Conservation (phyloP, 2,797 vertebrate species). For the Rhincodon typus region DNA sequence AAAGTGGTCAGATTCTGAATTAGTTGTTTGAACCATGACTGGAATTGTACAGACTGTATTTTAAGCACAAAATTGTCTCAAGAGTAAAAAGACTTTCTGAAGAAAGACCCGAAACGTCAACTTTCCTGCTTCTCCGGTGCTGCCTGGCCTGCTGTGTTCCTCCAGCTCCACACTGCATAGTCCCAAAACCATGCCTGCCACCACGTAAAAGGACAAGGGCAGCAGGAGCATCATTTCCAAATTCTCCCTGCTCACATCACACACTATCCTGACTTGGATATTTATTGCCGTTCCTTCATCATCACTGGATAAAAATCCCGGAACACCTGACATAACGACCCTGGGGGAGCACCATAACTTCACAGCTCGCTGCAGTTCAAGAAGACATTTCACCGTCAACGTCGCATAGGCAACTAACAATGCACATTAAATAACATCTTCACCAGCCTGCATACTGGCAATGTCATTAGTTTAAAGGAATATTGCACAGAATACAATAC, state of each 20-base stretch:
- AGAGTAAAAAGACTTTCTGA: not conserved
- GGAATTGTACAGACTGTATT: not conserved
- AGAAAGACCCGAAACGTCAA: no score
- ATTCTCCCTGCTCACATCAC: not conserved
- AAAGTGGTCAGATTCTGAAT: not conserved
- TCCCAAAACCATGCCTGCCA: not conserved
- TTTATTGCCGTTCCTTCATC: not conserved
- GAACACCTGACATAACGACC: not conserved
- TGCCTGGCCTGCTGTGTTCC: no score
- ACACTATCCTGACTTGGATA: not conserved
- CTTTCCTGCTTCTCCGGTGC: no score
- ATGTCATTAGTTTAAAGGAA: not conserved
- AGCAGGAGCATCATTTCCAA: not conserved
- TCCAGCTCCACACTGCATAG: no score
- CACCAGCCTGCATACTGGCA: not conserved
- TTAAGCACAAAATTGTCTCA: not conserved
- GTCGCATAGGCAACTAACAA: not conserved
- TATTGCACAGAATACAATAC: no score
- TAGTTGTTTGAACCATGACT: not conserved
- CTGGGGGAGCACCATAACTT: not conserved
- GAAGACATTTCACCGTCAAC: not conserved
- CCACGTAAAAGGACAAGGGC: not conserved
- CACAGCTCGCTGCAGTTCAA: not conserved
- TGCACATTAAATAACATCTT: not conserved
- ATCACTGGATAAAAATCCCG: not conserved